Evolutionary conservation across 2,888 invertebrate species (phyloP), one percentile per base, ranked within the genome.

Genomic region (Scaptomyza caliginosa): DNA sequence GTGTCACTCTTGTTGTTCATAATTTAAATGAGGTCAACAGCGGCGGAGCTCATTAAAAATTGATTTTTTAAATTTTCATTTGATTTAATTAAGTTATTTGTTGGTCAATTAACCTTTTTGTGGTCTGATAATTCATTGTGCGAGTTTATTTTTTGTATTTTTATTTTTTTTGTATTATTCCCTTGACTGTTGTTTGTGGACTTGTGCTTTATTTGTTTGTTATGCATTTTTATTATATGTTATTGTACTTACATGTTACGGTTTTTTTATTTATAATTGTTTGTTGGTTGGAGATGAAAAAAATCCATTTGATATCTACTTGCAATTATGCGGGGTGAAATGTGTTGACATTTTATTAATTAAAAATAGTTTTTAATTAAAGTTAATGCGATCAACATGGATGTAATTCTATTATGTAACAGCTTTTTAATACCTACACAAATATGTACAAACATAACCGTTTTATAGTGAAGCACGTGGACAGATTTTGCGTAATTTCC

Each of bases 81-180:
- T 83, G 80, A 82, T 85, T 85, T 83, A 84, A 84, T 84, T 86
- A 83, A 86, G 78, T 84, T 83, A 83, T 83, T 84, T 83, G 78
- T 80, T 86, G 78, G 78, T 86, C 80, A 86, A 86, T 86, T 86
- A 83, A 86, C 77, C 83, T 67, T 74, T 85, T 79, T 75, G 67
- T 65, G 77, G 70, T 67, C 51, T 64, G 81, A 74, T 85, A 80
- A 83, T 86, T 86, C 66, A 74, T 77, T 84, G 66, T 65, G 38
- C 49, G 26, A 39, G 28, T 42, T 4, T 19, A 21, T 54, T 34
- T 34, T n/a, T 30, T 16, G n/a, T 34, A 13, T 32, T 51, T 54
- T 39, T 23, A 16, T 49, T 50, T 46, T 40, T 56, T 45, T 19
- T 30, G 38, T 54, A 40, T 38, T 39, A 55, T 55, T 71, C 62